Conservation (phyloP, 2,888 invertebrate genomes). For the Xylota sylvarum region DNA sequence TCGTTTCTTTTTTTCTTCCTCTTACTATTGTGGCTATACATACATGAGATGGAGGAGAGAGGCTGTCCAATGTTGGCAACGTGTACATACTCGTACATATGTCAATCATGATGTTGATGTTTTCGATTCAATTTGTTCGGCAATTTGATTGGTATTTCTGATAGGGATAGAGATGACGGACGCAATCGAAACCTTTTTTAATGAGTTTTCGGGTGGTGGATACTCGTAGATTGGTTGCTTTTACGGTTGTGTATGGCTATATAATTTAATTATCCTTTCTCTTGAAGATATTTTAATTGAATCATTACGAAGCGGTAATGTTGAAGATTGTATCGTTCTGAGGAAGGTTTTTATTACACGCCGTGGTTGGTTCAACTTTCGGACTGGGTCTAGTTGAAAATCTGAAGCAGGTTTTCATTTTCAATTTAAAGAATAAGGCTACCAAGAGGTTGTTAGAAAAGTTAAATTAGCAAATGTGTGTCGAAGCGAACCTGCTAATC, state of each 20-base stretch:
- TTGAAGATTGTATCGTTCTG: background rate
- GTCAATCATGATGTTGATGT: constrained; percentile 66
- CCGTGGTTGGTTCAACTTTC: background rate
- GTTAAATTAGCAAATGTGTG: no score
- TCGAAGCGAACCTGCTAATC: no score
- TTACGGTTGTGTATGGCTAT: constrained; percentile 21
- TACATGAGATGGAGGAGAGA: background rate
- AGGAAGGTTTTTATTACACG: constrained; percentile 5
- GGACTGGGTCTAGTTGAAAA: no score
- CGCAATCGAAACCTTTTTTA: constrained; percentile 57
- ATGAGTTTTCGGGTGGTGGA: constrained; percentile 42
- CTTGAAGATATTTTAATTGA: constrained; percentile 25
- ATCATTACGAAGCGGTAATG: constrained; percentile 24
- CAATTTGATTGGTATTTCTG: constrained; percentile 72
- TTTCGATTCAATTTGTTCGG: constrained; percentile 70
- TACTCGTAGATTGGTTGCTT: constrained; percentile 61
- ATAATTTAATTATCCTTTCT: constrained; percentile 47
- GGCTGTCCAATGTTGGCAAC: background rate
- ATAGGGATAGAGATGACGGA: constrained; percentile 36
- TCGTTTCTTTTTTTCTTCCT: background rate
- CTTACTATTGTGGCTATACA: constrained; percentile 1
- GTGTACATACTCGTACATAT: no score
- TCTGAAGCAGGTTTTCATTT: background rate
- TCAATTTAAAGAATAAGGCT: background rate
- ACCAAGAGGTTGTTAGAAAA: no score